phyloP scores from a whole-genome alignment of 1,140 invertebrate genomes.

The Ceratosolen solmsi region DNA sequence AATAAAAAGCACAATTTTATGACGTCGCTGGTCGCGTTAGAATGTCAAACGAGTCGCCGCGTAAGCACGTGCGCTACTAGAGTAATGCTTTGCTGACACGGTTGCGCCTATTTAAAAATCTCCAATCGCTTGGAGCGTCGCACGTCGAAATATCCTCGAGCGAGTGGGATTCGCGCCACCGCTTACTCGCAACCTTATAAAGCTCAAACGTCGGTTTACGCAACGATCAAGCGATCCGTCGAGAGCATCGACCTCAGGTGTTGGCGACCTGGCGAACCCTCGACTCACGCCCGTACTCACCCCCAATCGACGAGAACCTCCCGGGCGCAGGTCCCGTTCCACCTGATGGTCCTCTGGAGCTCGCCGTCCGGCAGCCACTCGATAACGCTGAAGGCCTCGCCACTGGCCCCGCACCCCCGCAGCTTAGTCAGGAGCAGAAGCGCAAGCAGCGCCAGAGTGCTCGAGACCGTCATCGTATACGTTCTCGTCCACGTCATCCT shows the following conservation, averaged over 20 bases:
- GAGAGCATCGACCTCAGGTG: too few relatives aligned
- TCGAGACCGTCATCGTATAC: too few relatives aligned
- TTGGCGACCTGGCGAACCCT: too few relatives aligned
- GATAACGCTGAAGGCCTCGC: conserved; percentile 1
- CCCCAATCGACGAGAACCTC: conserved; percentile 70
- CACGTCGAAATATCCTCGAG: background rate
- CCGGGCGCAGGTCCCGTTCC: conserved; percentile 70
- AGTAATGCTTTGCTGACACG: background rate
- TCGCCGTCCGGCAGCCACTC: conserved; percentile 67
- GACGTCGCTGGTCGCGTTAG: too few relatives aligned
- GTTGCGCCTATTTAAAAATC: background rate
- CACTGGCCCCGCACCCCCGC: conserved; percentile 54
- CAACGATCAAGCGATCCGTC: too few relatives aligned
- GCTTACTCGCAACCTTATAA: too few relatives aligned
- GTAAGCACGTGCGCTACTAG: background rate
- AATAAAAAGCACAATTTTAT: too few relatives aligned
- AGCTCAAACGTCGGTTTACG: too few relatives aligned
- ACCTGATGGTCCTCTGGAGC: conserved; percentile 67
- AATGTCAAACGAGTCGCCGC: background rate
- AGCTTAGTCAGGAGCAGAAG: conserved; percentile 56
- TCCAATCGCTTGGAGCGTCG: background rate
- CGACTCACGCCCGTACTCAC: conserved; percentile 51
- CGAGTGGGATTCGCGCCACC: too few relatives aligned
- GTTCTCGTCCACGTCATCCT: background rate
- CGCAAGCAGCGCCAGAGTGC: conserved; percentile 51